These are phyloP conservation scores for Drosophila jambulina DNA, from an alignment of 1,140 invertebrate genomes.

Conservation along the genomic window DNA sequence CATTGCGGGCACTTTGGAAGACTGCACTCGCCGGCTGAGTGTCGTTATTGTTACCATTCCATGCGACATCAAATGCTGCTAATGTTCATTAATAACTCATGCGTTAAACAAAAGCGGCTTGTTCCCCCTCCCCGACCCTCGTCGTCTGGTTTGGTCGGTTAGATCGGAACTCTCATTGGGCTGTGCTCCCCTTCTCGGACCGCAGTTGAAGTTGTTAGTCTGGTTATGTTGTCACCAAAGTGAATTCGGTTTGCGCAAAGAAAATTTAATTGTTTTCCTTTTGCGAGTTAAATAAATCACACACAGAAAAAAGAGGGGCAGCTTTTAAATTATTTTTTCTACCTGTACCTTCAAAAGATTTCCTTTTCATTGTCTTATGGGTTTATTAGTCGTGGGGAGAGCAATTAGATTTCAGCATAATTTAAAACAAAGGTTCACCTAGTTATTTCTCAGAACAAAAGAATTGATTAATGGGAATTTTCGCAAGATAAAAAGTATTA, in stretches of 20 bases:
- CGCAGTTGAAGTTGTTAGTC: slow-evolving; percentile 41
- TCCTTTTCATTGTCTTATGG: slow-evolving; percentile 23
- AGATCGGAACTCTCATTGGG: slow-evolving; percentile 24
- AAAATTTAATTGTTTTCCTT: slow-evolving; percentile 18
- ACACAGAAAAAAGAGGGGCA: background rate
- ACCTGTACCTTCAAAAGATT: background rate
- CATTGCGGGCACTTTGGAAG: slow-evolving; percentile 37
- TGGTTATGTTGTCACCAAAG: slow-evolving; percentile 51
- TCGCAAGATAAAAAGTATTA: slow-evolving; percentile 51
- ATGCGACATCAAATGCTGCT: slow-evolving; percentile 51
- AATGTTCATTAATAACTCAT: slow-evolving; percentile 78
- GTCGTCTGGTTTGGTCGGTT: slow-evolving; percentile 32
- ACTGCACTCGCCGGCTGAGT: slow-evolving; percentile 22
- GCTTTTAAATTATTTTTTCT: background rate
- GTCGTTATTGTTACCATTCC: slow-evolving; percentile 51
- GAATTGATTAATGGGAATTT: slow-evolving; percentile 79
- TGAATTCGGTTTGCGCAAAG: slow-evolving; percentile 37
- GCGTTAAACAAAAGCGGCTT: slow-evolving; percentile 68
- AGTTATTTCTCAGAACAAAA: slow-evolving; percentile 69
- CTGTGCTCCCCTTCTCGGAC: background rate
- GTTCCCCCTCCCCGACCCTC: background rate
- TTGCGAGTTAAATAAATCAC: background rate
- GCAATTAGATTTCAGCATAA: slow-evolving; percentile 58
- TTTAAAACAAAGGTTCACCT: slow-evolving; percentile 69
- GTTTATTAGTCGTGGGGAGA: slow-evolving; percentile 21